Evolutionary conservation across 2,797 vertebrate genomes (phyloP).

Genomic region (Peromyscus attwateri): DNA sequence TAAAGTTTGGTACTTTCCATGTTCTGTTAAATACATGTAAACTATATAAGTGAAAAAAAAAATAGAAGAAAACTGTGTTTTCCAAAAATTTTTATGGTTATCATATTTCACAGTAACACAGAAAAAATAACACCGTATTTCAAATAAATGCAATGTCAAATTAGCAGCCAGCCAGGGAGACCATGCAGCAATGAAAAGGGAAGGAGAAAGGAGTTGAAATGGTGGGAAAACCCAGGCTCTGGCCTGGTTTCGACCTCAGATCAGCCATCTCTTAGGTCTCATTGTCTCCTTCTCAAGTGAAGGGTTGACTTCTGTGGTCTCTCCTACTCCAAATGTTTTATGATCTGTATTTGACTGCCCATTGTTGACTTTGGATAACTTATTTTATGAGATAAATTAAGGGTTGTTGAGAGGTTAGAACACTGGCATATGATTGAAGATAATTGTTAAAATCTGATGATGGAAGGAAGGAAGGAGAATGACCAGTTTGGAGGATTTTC

Average conservation of each 20-base stretch:
- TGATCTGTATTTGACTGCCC: constrained; percentile 17
- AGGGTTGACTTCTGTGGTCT: constrained; percentile 4
- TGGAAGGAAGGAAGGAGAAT: not conserved
- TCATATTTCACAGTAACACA: constrained; percentile 54
- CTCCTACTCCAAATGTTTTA: not conserved
- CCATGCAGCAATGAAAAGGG: not conserved
- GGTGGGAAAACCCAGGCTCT: not conserved
- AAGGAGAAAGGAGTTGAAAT: not conserved
- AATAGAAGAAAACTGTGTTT: constrained; percentile 30
- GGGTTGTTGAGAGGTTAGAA: not conserved
- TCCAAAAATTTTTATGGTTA: constrained; percentile 11
- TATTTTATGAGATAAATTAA: constrained; percentile 11
- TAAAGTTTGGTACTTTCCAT: constrained; percentile 51
- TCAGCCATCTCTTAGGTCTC: not conserved
- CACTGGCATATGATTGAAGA: constrained; percentile 22
- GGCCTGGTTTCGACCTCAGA: not conserved
- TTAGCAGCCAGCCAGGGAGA: constrained; percentile 2
- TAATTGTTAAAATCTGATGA: not conserved
- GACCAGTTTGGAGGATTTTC: not conserved
- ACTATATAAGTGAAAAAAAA: constrained; percentile 14
- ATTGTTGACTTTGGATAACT: not conserved
- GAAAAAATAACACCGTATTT: constrained; percentile 34
- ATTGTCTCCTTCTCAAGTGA: not conserved
- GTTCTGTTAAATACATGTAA: constrained; percentile 43
- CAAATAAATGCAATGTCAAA: constrained; percentile 52